phyloP scores from a whole-genome alignment of 2,797 vertebrate species.

The Anguilla pacifica region DNA sequence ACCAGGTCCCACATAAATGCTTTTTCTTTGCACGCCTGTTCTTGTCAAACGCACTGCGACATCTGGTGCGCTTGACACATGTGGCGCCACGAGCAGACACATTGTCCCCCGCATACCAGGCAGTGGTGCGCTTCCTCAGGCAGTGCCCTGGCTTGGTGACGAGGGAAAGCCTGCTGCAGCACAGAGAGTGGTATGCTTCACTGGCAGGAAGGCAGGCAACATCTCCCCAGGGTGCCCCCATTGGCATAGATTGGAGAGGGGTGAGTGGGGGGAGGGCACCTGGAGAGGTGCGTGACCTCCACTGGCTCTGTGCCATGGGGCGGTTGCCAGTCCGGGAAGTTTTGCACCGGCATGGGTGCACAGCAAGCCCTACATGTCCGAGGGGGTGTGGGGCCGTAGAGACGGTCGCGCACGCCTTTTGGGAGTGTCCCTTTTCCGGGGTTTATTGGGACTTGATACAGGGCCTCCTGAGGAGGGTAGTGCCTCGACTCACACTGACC shows the following conservation, averaged over 20 bases:
- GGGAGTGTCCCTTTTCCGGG: background rate
- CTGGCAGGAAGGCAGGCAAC: background rate
- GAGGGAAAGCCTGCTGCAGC: background rate
- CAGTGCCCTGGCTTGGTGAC: background rate
- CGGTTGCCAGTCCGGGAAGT: too few species aligned
- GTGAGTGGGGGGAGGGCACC: background rate
- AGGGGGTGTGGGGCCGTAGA: background rate
- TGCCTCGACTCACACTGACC: too few species aligned
- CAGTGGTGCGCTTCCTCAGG: background rate
- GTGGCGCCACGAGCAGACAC: too few species aligned
- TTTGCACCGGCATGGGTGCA: background rate
- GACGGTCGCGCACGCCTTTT: background rate
- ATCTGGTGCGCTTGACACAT: too few species aligned
- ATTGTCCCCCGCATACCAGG: too few species aligned
- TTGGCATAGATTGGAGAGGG: background rate
- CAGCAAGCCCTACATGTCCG: too few species aligned
- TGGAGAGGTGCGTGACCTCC: background rate
- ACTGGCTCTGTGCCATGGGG: background rate
- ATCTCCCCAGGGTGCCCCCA: too few species aligned
- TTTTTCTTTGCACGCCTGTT: too few species aligned
- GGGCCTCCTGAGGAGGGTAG: too few species aligned
- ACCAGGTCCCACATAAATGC: too few species aligned
- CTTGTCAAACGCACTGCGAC: too few species aligned
- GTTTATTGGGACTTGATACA: too few species aligned
- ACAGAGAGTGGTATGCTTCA: background rate